A percentile compares a stretch with the other conserved stretches of the same genome.
phyloP scores from a whole-genome alignment of 2,797 vertebrate species.

The Triplophysa bombifrons region DNA sequence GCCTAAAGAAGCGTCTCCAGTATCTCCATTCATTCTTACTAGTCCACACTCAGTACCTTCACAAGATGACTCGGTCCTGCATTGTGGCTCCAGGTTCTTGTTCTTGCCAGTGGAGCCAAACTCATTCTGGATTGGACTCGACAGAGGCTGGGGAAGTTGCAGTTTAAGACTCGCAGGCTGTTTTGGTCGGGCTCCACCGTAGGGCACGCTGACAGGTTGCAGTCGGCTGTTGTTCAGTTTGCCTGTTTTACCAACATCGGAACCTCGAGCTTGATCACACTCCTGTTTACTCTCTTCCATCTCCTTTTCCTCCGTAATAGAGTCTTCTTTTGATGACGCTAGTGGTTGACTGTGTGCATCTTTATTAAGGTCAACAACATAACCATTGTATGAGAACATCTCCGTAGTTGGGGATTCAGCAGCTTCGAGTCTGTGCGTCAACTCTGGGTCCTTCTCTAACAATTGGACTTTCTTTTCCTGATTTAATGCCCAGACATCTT shows the following conservation, averaged over 20 bases:
- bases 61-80: slow-evolving; percentile 55
- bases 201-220: slow-evolving; percentile 88
- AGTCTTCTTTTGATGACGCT: slow-evolving; percentile 95
- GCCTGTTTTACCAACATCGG: slow-evolving; percentile 70
- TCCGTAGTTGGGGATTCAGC: slow-evolving; percentile 51
- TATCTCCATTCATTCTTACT: slow-evolving; percentile 64
- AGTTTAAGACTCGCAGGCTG: slow-evolving; percentile 94
- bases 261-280: slow-evolving; percentile 77
- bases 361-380: slow-evolving; percentile 43
- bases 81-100: slow-evolving; percentile 84
- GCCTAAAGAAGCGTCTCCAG: slow-evolving; percentile 47
- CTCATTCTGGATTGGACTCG: slow-evolving; percentile 88
- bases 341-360: slow-evolving; percentile 76
- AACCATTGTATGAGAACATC: slow-evolving; percentile 49
- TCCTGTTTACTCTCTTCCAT: slow-evolving; percentile 98
- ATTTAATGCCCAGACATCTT: not conserved
- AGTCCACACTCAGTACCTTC: slow-evolving; percentile 48
- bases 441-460: slow-evolving; percentile 8
- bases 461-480: slow-evolving; percentile 24
- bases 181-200: slow-evolving; percentile 94
- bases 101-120: slow-evolving; percentile 83
- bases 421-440: not conserved
- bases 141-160: slow-evolving; percentile 90
- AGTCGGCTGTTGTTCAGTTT: slow-evolving; percentile 83
- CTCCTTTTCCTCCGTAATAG: slow-evolving; percentile 97